Evolutionary conservation across 92 coral and sea anemone genomes (phyloP), one percentile per base, ranked within the genome.

Genomic region (Paragorgia papillata): DNA sequence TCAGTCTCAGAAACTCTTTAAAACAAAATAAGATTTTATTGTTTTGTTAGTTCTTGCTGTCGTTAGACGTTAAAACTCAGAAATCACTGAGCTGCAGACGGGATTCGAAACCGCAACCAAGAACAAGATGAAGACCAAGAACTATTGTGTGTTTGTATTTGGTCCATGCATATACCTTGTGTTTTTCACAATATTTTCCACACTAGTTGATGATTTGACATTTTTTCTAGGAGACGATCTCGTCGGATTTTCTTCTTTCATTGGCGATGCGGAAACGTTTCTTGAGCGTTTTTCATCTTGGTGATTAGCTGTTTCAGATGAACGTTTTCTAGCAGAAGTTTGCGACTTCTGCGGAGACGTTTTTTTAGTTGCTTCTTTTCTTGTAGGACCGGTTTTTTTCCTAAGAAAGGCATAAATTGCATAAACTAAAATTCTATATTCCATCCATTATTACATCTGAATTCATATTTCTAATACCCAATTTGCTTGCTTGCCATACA

Each of bases 211-310:
- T 2, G 53, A 46, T 46, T n/a, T n/a, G 40, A 1, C 39, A 2
- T 68, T 46, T 22, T 41, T 34, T 28, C 71, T 32, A 44, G 75
- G 75, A 44, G 75, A 68, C 44, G 13, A 68, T 48, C 75, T 68
- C 13, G 75, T 68, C 17, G 75, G 75, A 10, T 24, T 33, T 64
- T 34, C 71, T 37, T 34, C 71, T 33, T 64, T 68, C 40, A 68
- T 12, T 9, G 54, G n/a, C 34, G 26, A 27, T 27, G 26, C 21
- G 3, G 75, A 39, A 34, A 59, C 17, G 13, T 68, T 68, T 68
- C 48, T 68, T 48, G 37, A 14, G 26, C 56, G 40, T 48, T 68
- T 68, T 48, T 68, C 75, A n/a, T n/a, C n/a, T n/a, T n/a, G n/a
- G n/a, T n/a, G n/a, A 2, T 44, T 68, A 14, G 56, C 5, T 0